Base-by-base conservation (phyloP, 2,888 invertebrate genomes). In the Stenotaenia linearis region DNA sequence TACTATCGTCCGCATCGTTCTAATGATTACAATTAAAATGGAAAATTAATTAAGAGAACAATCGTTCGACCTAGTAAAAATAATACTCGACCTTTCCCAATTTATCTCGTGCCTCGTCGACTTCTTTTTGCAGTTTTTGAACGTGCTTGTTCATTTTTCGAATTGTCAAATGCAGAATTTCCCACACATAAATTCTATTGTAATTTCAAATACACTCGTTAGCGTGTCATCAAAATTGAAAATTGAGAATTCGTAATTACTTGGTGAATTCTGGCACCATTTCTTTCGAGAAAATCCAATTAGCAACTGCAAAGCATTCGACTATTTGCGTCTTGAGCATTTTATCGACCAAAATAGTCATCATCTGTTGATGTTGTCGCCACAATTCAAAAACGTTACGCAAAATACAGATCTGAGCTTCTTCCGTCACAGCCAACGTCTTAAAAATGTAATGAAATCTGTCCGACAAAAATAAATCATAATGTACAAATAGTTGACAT, bases 131-230 rank as follows among this genome's bases (percentile, higher is more conserved):
- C 80, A 96, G 88, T 85, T 95, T 95, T 0, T 92, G 92, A 1
- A 98, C 97, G 84, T 97, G 96, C 85, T 95, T 95, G 85, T 96
- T 96, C 93, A 98, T 97, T 88, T 97, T 98, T 84, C 94, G 93
- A 77, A 98, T 95, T 1, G 98, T 98, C 80, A 96, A 88, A 87
- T 98, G 97, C 79, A 99, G 89, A 81, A 98, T 92, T 88, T 99
- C 98, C 98, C 98, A 99, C 23, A 98, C 90, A 86, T 95, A 97
- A 84, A 92, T 91, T 87, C 96, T 95, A 83, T n/a, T n/a, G n/a
- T n/a, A n/a, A n/a, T n/a, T n/a, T n/a, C n/a, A n/a, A n/a, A n/a
- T n/a, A n/a, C n/a, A n/a, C n/a, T n/a, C n/a, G n/a, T n/a, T n/a
- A n/a, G n/a, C n/a, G n/a, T n/a, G n/a, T n/a, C n/a, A n/a, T n/a